phyloP scores from a whole-genome alignment of 2,797 vertebrate genomes.

The Vultur gryphus region DNA sequence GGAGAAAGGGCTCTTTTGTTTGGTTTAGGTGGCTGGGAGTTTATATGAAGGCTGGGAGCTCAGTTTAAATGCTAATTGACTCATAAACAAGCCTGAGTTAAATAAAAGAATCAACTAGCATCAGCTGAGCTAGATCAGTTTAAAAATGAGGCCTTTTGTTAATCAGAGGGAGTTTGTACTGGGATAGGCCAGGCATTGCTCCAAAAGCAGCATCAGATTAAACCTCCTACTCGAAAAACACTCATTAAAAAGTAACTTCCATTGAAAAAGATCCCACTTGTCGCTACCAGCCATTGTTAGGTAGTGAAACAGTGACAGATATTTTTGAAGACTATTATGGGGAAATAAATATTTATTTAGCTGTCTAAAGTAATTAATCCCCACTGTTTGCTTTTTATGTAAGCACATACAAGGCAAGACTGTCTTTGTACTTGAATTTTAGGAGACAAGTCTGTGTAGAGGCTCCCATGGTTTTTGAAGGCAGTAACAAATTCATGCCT shows the following conservation, averaged over 20 bases:
- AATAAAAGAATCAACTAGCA: conserved; percentile 50
- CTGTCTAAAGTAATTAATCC: conserved; percentile 69
- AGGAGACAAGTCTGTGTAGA: conserved; percentile 25
- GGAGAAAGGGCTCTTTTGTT: conserved; percentile 3
- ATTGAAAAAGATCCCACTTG: conserved; percentile 37
- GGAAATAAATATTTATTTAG: conserved; percentile 70
- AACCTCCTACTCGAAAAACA: conserved; percentile 46
- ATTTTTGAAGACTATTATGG: conserved; percentile 68
- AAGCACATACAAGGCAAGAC: conserved; percentile 66
- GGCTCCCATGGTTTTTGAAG: conserved; percentile 27
- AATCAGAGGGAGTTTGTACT: conserved; percentile 50
- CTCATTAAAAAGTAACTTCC: conserved; percentile 45
- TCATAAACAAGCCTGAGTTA: conserved; percentile 51
- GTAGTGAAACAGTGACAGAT: conserved; percentile 61
- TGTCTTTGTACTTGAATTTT: conserved; percentile 50
- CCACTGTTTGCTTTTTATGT: conserved; percentile 65
- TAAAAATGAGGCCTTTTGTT: conserved; percentile 55
- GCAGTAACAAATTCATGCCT: conserved; percentile 31
- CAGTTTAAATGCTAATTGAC: conserved; percentile 58
- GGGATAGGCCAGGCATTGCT: conserved; percentile 43
- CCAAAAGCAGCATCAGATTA: conserved; percentile 40
- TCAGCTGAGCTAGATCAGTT: conserved; percentile 50
- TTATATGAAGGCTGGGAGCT: conserved; percentile 3
- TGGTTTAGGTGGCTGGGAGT: neutral
- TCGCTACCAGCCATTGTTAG: conserved; percentile 36